phyloP scores from a whole-genome alignment of 1,140 invertebrate species.

The Lordiphosa mommai region DNA sequence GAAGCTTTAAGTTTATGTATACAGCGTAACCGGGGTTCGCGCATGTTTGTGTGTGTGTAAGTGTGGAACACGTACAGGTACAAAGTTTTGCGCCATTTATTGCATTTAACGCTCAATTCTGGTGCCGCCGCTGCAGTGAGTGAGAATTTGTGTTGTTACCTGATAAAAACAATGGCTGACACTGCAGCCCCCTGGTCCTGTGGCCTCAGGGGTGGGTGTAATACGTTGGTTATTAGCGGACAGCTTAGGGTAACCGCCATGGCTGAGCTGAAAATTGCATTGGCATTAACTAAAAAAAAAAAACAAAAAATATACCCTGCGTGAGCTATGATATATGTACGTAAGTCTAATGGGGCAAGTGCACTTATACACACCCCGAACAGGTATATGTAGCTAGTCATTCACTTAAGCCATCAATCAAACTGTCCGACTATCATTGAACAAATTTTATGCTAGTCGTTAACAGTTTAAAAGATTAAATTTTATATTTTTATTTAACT shows the following conservation, averaged over 20 bases:
- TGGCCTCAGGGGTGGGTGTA: slow-evolving; percentile 16
- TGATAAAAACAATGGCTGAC: slow-evolving; percentile 13
- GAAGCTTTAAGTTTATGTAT: slow-evolving; percentile 66
- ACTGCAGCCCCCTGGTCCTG: no score
- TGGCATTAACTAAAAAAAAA: slow-evolving; percentile 6
- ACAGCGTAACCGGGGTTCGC: neutral
- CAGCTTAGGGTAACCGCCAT: slow-evolving; percentile 29
- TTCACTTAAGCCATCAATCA: slow-evolving; percentile 26
- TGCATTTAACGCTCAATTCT: slow-evolving; percentile 47
- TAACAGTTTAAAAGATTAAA: no score
- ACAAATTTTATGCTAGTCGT: no score
- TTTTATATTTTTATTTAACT: no score
- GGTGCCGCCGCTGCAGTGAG: slow-evolving; percentile 18
- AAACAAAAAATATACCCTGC: no score
- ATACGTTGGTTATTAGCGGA: slow-evolving; percentile 41
- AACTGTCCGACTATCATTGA: slow-evolving; percentile 2
- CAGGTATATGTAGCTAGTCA: no score
- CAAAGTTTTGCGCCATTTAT: slow-evolving; percentile 63
- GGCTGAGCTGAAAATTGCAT: slow-evolving; percentile 38
- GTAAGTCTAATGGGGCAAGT: neutral
- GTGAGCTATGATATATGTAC: neutral
- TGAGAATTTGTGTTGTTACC: slow-evolving; percentile 28
- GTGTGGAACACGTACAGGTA: neutral
- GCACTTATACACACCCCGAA: neutral
- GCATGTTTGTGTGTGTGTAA: neutral